Evolutionary conservation across 2,888 invertebrate genomes (phyloP).

Genomic region (Acholoe squamosa): DNA sequence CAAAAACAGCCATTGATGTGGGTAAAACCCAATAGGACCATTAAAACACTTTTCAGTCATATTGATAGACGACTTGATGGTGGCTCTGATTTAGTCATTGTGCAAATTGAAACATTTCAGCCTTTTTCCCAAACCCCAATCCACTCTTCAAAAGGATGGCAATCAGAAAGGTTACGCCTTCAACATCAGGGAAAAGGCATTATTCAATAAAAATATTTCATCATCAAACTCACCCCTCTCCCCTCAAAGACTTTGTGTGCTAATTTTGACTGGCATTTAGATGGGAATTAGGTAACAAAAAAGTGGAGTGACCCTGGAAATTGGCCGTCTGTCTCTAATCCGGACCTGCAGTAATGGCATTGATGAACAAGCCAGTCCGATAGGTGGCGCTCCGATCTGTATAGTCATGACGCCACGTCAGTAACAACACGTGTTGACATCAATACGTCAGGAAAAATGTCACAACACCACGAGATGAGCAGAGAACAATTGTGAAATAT

Average conservation of each 20-base stretch:
- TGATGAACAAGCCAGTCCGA: background rate
- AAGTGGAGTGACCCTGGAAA: background rate
- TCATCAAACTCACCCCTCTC: background rate
- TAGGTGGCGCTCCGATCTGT: background rate
- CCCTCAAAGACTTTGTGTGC: constrained; percentile 3
- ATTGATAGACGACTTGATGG: background rate
- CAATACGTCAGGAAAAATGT: no score
- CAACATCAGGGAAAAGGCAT: background rate
- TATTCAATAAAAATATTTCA: background rate
- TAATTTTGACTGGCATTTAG: background rate
- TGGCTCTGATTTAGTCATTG: background rate
- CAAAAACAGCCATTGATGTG: background rate
- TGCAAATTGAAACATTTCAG: constrained; percentile 11
- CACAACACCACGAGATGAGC: no score
- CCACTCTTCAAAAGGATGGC: background rate
- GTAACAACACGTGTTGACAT: no score
- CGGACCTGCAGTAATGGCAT: background rate
- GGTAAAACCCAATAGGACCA: background rate
- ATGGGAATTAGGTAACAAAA: background rate
- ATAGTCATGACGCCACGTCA: background rate
- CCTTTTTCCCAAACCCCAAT: background rate
- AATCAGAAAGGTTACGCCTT: background rate
- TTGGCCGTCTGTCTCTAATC: background rate
- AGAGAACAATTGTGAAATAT: no score
- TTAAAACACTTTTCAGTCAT: constrained; percentile 6